These are phyloP conservation scores for Nesoenas mayeri DNA, from an alignment of 2,113 vertebrate genomes.

Conservation along the genomic window DNA sequence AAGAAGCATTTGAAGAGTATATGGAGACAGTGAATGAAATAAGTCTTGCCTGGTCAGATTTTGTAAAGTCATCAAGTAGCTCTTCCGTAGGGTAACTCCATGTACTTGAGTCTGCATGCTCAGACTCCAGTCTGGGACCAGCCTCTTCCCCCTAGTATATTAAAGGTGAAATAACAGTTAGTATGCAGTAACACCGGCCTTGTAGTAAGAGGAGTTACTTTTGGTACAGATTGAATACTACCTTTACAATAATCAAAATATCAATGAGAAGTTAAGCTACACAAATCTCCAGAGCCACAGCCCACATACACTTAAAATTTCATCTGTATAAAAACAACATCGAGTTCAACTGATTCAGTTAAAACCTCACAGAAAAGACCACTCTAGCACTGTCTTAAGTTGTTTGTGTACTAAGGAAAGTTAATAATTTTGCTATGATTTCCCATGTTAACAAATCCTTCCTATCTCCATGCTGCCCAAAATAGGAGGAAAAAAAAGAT, in stretches of 20 bases:
- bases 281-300: not conserved
- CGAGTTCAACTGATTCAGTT: not conserved
- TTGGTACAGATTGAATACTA: not conserved
- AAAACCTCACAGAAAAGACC: not conserved
- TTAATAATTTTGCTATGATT: not conserved
- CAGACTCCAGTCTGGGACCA: slow-evolving; percentile 54
- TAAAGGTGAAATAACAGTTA: not conserved
- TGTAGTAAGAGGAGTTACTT: not conserved
- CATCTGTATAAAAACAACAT: not conserved
- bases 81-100: slow-evolving; percentile 65
- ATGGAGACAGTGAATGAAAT: slow-evolving; percentile 8
- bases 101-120: slow-evolving; percentile 69
- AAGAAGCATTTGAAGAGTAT: not conserved
- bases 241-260: not conserved
- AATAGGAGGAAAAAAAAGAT: not conserved
- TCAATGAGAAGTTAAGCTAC: not conserved
- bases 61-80: slow-evolving; percentile 59
- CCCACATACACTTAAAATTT: not conserved
- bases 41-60: slow-evolving; percentile 73
- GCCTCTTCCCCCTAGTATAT: slow-evolving; percentile 77
- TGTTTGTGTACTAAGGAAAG: not conserved
- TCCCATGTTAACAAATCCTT: not conserved
- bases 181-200: not conserved
- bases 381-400: not conserved
- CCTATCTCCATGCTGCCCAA: not conserved